These are phyloP conservation scores for Synanthedon formicaeformis DNA, from an alignment of 2,888 invertebrate genomes.

Conservation along the genomic window DNA sequence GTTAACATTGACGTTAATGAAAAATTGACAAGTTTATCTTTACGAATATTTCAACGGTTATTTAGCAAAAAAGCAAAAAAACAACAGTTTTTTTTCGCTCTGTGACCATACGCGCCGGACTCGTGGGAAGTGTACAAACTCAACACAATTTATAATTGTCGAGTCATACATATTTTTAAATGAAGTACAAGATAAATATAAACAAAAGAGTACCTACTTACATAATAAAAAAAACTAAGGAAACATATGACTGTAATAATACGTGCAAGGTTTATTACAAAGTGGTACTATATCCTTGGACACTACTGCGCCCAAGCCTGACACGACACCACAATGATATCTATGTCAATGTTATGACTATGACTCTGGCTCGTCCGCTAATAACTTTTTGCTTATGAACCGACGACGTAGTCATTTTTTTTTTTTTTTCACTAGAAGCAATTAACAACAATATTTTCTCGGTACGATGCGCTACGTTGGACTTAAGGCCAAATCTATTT, in stretches of 20 bases:
- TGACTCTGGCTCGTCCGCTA: constrained; percentile 10
- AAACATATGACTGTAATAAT: constrained; percentile 27
- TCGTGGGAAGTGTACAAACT: no score
- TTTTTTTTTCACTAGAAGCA: constrained; percentile 39
- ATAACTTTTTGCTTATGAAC: constrained; percentile 28
- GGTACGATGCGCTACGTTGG: constrained; percentile 64
- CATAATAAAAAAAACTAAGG: constrained; percentile 11
- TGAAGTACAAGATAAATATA: no score
- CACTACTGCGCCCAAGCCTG: constrained; percentile 24
- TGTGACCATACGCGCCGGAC: no score
- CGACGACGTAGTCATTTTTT: constrained; percentile 35
- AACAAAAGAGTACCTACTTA: no score
- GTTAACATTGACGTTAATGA: no score
- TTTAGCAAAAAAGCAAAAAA: no score
- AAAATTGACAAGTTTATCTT: no score
- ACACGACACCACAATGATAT: constrained; percentile 22
- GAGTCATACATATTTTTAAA: no score
- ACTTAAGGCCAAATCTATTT: constrained; percentile 49
- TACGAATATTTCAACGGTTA: no score
- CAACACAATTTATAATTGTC: no score
- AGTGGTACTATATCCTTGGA: constrained; percentile 19
- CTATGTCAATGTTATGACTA: constrained; percentile 63
- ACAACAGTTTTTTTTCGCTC: no score
- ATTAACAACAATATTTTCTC: constrained; percentile 52
- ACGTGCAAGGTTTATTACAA: constrained; percentile 22